A percentile compares a stretch with the other conserved stretches of the same genome.
Evolutionary conservation across 2,797 vertebrate species (phyloP).

Genomic region (Gymnodraco acuticeps): DNA sequence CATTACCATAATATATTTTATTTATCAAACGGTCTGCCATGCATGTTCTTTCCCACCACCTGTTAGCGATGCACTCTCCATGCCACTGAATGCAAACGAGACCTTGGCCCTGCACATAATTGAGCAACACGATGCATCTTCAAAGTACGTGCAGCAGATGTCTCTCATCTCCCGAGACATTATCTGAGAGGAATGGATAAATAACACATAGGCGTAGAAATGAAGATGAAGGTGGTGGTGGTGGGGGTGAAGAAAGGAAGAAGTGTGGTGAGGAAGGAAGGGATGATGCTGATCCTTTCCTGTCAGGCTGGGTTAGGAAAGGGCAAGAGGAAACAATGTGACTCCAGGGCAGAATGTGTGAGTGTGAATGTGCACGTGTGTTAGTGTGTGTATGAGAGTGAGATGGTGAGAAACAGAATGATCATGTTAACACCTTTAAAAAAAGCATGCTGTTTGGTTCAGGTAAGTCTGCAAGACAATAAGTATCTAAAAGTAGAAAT

Average conservation of each 20-base stretch:
- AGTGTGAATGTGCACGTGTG: neutral
- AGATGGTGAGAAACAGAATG: neutral
- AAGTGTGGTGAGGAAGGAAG: slow-evolving; percentile 29
- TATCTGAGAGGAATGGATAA: slow-evolving; percentile 85
- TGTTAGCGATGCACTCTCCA: slow-evolving; percentile 82
- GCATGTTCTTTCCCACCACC: slow-evolving; percentile 77
- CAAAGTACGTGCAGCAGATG: slow-evolving; percentile 86
- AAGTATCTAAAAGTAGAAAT: neutral
- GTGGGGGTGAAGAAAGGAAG: slow-evolving; percentile 42
- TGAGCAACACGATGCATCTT: slow-evolving; percentile 82
- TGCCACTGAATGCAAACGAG: slow-evolving; percentile 82
- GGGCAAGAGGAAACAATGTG: slow-evolving; percentile 39
- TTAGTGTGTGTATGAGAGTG: neutral
- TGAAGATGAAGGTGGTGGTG: slow-evolving; percentile 67
- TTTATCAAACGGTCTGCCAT: slow-evolving; percentile 81
- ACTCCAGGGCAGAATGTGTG: slow-evolving; percentile 23
- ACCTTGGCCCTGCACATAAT: slow-evolving; percentile 78
- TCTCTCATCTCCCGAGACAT: slow-evolving; percentile 82
- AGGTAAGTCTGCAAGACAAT: neutral
- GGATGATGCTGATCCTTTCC: slow-evolving; percentile 47
- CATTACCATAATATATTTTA: slow-evolving; percentile 87
- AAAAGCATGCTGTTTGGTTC: neutral
- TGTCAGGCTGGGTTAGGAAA: slow-evolving; percentile 49
- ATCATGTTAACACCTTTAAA: neutral
- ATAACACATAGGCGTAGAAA: slow-evolving; percentile 81